Evolutionary conservation across 2,888 invertebrate species (phyloP), one percentile per base, ranked within the genome.

Genomic region (Melanophora roralis): DNA sequence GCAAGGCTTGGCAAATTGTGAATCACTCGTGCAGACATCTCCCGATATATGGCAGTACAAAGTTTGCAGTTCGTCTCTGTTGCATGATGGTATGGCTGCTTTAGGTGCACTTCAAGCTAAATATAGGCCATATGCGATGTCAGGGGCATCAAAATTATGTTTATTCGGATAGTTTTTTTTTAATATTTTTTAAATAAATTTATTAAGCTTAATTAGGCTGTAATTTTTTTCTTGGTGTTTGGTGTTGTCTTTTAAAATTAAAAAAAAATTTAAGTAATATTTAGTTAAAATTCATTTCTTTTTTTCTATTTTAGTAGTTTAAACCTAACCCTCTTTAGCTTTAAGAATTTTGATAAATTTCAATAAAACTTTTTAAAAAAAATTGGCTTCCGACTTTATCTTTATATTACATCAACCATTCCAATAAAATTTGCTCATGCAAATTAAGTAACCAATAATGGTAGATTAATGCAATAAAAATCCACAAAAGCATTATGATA

Each of bases 1-100:
- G 14, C 40, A 67, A 2, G 73, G 72, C 21, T 32, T 83, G 0
- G 32, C 34, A 1, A 55, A n/a, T 40, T 84, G 84, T 57, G 81
- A 79, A 11, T 65, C 55, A 16, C 21, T 68, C 9, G 62, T 68
- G 2, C 19, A 72, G 7, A 51, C 65, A 21, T 36, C 55, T 7
- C 69, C 38, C 1, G 53, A 76, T 38, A 53, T 84, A 59, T 81
- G 76, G 78, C 67, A 81, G 38, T 83, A 83, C 43, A 81, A 78
- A 57, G n/a, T 19, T 27, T 84, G 84, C 32, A 73, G 68, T 40
- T 77, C 74, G 19, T 64, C 55, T 3, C 53, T 67, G 45, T 27
- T 84, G 23, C 47, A 68, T 14, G 49, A 76, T 43, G 53, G 79
- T 0, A 83, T 80, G 78, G 49, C 59, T 3, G 59, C 60, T 0